Base-by-base conservation (phyloP, 2,113 vertebrate species). In the Hipposideros armiger region DNA sequence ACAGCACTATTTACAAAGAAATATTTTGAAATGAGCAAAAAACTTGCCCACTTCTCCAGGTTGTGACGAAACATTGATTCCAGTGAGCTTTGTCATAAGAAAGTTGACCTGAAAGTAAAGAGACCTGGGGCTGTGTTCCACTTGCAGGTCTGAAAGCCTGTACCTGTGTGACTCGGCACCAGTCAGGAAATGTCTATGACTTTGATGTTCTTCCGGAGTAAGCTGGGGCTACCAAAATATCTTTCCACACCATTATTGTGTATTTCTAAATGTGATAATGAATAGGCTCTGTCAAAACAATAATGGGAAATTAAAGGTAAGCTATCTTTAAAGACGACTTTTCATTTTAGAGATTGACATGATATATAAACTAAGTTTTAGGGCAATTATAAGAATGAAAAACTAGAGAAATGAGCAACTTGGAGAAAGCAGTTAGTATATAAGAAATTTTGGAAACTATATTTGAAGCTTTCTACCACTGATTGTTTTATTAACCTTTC, bases 221-320 rank as follows among this genome's bases (percentile, higher is more conserved):
- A 22, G 0, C 7, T 85, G 7, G 10, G 7, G 13, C 4, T 83
- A 72, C 7, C 4, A 52, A 77, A 88, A 83, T 22, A 32, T n/a
- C 3, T 84, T 80, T 54, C 50, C 13, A 30, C 1, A 67, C 1
- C 16, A 3, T 74, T 70, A 7, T 28, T 42, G 9, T 81, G 17
- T 45, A 76, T 66, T 87, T 80, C 58, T 81, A 96, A 83, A 67
- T 16, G 32, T 83, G 6, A 50, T 45, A 60, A 40, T 4, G 4
- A 62, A 81, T 76, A 66, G 1, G 1, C 11, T 66, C 4, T 77
- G 10, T 74, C n/a, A 82, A 86, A 94, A 89, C 13, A 91, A 73
- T 67, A 73, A 91, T 74, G 28, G 7, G 76, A 74, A 73, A 86
- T 50, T 78, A 62, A 77, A 88, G 4, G 16, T 90, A 95, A 88